phyloP scores from a whole-genome alignment of 2,888 invertebrate species.

The Caradrina kadenii region DNA sequence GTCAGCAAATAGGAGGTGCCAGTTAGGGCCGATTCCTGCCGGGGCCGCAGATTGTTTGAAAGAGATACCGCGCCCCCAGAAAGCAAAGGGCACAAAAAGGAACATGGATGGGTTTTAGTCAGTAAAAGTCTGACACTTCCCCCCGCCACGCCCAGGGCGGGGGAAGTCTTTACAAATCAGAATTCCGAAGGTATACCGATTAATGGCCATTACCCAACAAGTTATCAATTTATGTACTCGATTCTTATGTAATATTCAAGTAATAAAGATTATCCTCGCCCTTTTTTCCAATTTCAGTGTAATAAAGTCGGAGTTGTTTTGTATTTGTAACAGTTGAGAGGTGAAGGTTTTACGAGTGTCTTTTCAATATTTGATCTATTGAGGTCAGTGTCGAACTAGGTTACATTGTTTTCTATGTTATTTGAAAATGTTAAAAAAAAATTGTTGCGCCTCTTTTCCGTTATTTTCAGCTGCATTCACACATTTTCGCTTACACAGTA shows the following conservation, averaged over 20 bases:
- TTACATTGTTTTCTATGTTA: slow-evolving; percentile 7
- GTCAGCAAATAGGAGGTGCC: too few species aligned
- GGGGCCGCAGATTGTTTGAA: too few species aligned
- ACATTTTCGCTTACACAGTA: not conserved
- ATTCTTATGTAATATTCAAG: slow-evolving; percentile 27
- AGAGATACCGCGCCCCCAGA: too few species aligned
- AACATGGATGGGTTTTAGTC: too few species aligned
- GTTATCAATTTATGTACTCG: slow-evolving; percentile 9
- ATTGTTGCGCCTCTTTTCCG: too few species aligned
- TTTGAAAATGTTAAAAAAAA: not conserved
- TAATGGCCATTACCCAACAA: not conserved
- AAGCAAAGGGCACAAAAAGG: too few species aligned
- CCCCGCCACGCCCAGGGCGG: too few species aligned
- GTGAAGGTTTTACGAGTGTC: slow-evolving; percentile 8
- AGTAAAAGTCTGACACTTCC: too few species aligned
- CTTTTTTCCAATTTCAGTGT: slow-evolving; percentile 15
- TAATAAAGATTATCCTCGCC: slow-evolving; percentile 5
- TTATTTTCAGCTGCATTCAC: not conserved
- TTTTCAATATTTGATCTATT: slow-evolving; percentile 13
- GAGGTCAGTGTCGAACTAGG: not conserved
- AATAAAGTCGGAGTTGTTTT: slow-evolving; percentile 16
- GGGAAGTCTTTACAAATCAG: too few species aligned
- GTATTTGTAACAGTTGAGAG: slow-evolving; percentile 2
- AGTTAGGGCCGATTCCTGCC: too few species aligned
- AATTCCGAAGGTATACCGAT: not conserved